Evolutionary conservation across 2,113 vertebrate genomes (phyloP).

Genomic region (Epinephelus fuscoguttatus): DNA sequence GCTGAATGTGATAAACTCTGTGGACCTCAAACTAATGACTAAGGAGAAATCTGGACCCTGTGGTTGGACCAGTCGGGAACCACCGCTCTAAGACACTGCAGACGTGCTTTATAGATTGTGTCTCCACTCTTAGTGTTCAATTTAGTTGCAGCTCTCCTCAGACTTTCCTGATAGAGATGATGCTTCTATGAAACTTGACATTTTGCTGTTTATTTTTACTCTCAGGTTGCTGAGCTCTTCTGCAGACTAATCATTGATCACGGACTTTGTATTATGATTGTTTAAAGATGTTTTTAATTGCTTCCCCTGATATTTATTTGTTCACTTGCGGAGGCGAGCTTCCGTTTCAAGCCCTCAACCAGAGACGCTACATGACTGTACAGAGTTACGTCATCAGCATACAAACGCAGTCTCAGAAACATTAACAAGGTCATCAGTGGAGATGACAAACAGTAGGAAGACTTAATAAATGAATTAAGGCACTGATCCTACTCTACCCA

Average conservation of each 20-base stretch:
- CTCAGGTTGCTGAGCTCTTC: neutral
- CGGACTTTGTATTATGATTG: neutral
- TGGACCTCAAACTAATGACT: too few relatives aligned
- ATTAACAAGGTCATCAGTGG: neutral
- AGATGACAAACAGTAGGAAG: neutral
- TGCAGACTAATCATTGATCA: neutral
- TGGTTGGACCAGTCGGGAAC: too few relatives aligned
- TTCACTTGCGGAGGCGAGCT: neutral
- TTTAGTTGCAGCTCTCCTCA: neutral
- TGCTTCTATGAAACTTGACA: neutral
- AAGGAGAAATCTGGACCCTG: too few relatives aligned
- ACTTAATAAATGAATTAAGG: neutral
- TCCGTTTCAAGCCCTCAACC: neutral
- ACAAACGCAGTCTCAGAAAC: neutral
- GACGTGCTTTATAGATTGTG: neutral
- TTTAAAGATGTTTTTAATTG: neutral
- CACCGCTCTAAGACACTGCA: neutral
- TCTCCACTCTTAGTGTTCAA: neutral
- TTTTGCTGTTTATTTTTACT: neutral
- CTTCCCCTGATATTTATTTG: neutral
- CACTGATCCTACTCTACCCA: neutral
- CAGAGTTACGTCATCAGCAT: constrained; percentile 16
- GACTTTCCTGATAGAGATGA: neutral
- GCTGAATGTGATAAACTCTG: too few relatives aligned
- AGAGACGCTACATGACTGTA: neutral